These are phyloP conservation scores for Bursaphelenchus okinawaensis DNA, from an alignment of 2,888 invertebrate genomes.

Conservation along the genomic window DNA sequence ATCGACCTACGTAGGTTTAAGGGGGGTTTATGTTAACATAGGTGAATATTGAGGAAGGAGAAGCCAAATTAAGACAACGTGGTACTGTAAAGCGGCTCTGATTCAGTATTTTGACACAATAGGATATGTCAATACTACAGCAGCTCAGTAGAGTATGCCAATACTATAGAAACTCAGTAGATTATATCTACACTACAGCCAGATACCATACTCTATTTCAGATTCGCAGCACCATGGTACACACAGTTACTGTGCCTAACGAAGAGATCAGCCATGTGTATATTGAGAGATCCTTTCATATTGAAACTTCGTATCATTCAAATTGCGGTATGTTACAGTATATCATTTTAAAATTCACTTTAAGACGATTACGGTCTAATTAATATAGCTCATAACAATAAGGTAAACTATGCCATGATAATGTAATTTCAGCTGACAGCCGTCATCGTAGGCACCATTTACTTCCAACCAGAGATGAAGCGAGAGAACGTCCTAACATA, in stretches of 20 bases:
- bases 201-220: too few relatives aligned
- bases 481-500: conserved; percentile 24
- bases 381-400: too few relatives aligned
- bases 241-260: not conserved
- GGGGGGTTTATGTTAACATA: conserved; percentile 8
- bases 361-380: too few relatives aligned
- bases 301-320: conserved; percentile 79
- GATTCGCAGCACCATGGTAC: not conserved
- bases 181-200: too few relatives aligned
- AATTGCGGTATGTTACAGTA: conserved; percentile 68
- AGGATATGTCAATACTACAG: too few relatives aligned
- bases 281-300: conserved; percentile 81
- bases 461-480: conserved; percentile 12
- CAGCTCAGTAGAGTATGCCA: too few relatives aligned
- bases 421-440: conserved; percentile 68
- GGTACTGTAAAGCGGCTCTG: too few relatives aligned
- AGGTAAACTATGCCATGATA: too few relatives aligned
- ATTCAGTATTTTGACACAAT: too few relatives aligned
- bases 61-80: too few relatives aligned
- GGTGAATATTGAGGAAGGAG: not conserved
- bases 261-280: conserved; percentile 82
- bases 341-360: not conserved
- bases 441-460: conserved; percentile 35
- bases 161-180: too few relatives aligned
- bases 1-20: conserved; percentile 1